Evolutionary conservation across 2,888 invertebrate genomes (phyloP).

Genomic region (Drosophila hamatofila): DNA sequence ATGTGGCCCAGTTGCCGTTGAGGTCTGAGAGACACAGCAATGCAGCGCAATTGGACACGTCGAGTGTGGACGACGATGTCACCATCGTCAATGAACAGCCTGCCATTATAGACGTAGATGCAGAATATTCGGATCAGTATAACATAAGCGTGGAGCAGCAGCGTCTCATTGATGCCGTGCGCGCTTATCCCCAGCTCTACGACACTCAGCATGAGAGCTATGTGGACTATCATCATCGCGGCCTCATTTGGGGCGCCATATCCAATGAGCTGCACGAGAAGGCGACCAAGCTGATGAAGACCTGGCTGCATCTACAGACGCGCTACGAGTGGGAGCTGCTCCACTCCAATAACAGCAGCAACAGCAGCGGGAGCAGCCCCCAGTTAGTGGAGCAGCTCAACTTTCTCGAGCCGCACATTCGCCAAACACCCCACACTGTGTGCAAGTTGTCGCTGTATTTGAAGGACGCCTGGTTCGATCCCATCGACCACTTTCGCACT

Average conservation of each 20-base stretch:
- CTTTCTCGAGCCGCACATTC: constrained; percentile 61
- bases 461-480: constrained; percentile 62
- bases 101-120: constrained; percentile 68
- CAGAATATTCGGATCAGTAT: constrained; percentile 14
- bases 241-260: constrained; percentile 79
- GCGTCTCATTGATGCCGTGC: constrained; percentile 63
- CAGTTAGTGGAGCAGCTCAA: constrained; percentile 51
- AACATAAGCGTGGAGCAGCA: constrained; percentile 19
- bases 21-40: neutral
- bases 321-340: constrained; percentile 80
- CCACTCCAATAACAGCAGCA: neutral
- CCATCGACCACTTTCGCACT: constrained; percentile 74
- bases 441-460: constrained; percentile 72
- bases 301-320: constrained; percentile 74
- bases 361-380: constrained; percentile 8
- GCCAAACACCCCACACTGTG: constrained; percentile 56
- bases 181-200: constrained; percentile 76
- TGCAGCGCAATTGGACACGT: neutral
- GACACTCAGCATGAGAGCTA: constrained; percentile 49
- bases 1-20: constrained; percentile 49
- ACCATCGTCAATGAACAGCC: constrained; percentile 36
- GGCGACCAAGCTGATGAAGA: constrained; percentile 81
- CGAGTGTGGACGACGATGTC: constrained; percentile 15
- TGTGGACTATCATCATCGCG: constrained; percentile 68
- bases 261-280: constrained; percentile 75